Base-by-base conservation (phyloP, 2,113 vertebrate species). In the Irena cyanogastra region DNA sequence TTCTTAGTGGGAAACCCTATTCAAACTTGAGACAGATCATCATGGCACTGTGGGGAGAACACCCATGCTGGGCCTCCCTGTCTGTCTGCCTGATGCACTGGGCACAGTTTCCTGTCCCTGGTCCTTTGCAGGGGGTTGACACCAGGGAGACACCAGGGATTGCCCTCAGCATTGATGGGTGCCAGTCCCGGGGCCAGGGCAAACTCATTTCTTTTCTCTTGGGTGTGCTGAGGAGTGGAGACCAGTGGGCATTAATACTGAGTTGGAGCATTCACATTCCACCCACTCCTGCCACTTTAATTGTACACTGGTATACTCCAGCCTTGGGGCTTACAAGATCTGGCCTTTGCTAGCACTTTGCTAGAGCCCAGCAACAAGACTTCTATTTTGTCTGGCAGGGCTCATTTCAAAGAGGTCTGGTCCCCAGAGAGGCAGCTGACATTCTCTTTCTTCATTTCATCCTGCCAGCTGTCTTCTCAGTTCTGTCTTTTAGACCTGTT, bases 401-500 rank as follows among this genome's bases (percentile, higher is more conserved):
- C 76, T 93, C 80, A 45, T 94, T 94, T 96, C 92, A 93, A 83
- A 96, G 92, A 88, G 0, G 23, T 18, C 61, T 81, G 56, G 57
- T 89, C 92, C 80, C 88, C 0, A 0, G 92, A 87, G 93, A 93
- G 60, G 69, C 94, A 97, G 94, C 94, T 96, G 95, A 94, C 93
- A 90, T 90, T 93, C 83, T 80, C 86, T 95, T 91, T 89, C 76
- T 83, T 69, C 72, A 79, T 89, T 95, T 84, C 83, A 92, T 94
- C 61, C 88, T 93, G 83, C 19, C 95, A 95, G 95, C 92, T 96
- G 94, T 94, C 94, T 94, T 87, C 80, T 75, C 77, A 78, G 78
- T 86, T 95, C 88, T 92, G 80, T 72, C 57, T 95, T 95, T 89
- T 89, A 92, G 92, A 88, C 61, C 61, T 76, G 64, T 56, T 93